Conservation (phyloP, 2,113 vertebrate species). For the Anser cygnoides region DNA sequence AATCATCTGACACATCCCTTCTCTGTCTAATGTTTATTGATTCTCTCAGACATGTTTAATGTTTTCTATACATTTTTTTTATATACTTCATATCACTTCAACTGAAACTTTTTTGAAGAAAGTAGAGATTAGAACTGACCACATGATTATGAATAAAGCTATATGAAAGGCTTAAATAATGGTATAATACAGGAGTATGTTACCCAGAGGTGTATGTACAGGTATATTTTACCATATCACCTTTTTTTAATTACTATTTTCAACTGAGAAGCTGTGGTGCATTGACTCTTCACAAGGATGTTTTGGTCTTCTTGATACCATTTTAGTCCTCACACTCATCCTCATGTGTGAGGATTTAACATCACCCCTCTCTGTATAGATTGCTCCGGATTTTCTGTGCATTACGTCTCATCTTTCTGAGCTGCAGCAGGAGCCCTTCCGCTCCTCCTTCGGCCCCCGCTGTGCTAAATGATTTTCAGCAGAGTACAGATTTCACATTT, state of each 20-base stretch:
- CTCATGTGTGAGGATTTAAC: not conserved
- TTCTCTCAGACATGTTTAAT: not conserved
- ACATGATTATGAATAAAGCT: not conserved
- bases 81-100: not conserved
- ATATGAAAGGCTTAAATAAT: not conserved
- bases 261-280: not conserved
- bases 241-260: not conserved
- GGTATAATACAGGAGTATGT: not conserved
- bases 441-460: not conserved
- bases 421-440: not conserved
- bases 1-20: not conserved
- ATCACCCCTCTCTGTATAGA: not conserved
- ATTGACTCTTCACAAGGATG: not conserved
- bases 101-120: not conserved
- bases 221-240: not conserved
- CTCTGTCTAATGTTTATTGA: not conserved
- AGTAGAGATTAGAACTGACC: not conserved
- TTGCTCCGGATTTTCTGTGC: not conserved
- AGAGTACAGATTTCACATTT: not conserved
- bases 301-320: not conserved
- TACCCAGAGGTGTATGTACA: not conserved
- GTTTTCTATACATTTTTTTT: not conserved
- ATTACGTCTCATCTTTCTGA: not conserved
- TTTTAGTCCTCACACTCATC: not conserved
- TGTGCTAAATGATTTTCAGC: not conserved